These are phyloP conservation scores for Gnathonemus echidnorhynchus DNA, from an alignment of 2,113 vertebrate species.

Conservation along the genomic window DNA sequence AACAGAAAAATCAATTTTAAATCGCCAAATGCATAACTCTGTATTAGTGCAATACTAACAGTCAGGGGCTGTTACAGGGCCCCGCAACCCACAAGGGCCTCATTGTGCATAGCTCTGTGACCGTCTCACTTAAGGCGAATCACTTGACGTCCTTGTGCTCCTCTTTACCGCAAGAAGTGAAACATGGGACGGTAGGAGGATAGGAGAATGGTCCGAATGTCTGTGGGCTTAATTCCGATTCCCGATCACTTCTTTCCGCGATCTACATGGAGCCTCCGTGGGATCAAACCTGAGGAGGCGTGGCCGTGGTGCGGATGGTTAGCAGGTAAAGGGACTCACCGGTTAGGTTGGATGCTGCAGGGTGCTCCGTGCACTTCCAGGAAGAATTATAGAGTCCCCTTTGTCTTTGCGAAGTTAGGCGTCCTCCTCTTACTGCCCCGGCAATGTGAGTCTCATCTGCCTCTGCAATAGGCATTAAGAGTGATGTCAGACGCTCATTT, in stretches of 20 bases:
- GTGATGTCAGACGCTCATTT: slow-evolving; percentile 66
- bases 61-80: neutral
- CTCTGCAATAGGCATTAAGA: slow-evolving; percentile 32
- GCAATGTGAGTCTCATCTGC: slow-evolving; percentile 58
- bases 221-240: neutral
- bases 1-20: neutral
- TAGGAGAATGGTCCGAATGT: neutral
- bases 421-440: slow-evolving; percentile 51
- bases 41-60: neutral
- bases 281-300: neutral
- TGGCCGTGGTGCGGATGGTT: neutral
- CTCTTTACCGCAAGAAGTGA: slow-evolving; percentile 30
- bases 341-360: slow-evolving; percentile 31
- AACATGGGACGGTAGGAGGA: neutral
- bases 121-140: slow-evolving; percentile 43
- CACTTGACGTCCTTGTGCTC: slow-evolving; percentile 66
- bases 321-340: slow-evolving; percentile 38
- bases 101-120: slow-evolving; percentile 46
- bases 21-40: neutral
- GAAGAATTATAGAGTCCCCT: slow-evolving; percentile 46
- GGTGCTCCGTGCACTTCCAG: slow-evolving; percentile 29
- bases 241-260: neutral
- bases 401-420: slow-evolving; percentile 49
- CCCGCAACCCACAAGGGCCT: slow-evolving; percentile 40
- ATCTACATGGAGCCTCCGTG: neutral